Conservation (phyloP, 2,113 vertebrate species). For the Mesitornis unicolor region DNA sequence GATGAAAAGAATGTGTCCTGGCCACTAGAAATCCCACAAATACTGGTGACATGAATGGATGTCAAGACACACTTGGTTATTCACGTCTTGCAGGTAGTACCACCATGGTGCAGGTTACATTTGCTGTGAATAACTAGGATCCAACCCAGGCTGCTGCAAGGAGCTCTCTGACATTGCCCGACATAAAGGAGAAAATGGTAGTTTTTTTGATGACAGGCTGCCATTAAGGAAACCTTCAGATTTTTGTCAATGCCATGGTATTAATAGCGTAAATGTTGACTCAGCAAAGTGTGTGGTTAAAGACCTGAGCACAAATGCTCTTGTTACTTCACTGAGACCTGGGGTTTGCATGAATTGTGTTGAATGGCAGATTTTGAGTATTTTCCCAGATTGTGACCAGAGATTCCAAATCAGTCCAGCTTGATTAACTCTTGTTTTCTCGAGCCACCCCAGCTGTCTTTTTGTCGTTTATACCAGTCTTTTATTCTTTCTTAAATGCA, state of each 20-base stretch:
- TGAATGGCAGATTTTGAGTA: neutral
- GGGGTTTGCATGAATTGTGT: neutral
- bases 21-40: neutral
- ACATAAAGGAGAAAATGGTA: neutral
- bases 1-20: neutral
- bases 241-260: neutral
- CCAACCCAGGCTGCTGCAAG: neutral
- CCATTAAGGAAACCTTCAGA: neutral
- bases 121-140: neutral
- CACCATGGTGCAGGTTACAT: fast-evolving
- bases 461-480: neutral
- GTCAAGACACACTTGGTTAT: neutral
- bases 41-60: neutral
- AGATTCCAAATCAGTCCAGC: neutral
- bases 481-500: neutral
- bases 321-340: neutral
- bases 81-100: too few species aligned
- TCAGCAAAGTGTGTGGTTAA: neutral
- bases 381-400: neutral
- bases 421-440: neutral
- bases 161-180: neutral
- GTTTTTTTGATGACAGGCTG: neutral
- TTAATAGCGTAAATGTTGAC: neutral
- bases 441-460: neutral
- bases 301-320: neutral